These are phyloP conservation scores for Andricus quercusramuli DNA, from an alignment of 2,888 invertebrate genomes.

Conservation along the genomic window DNA sequence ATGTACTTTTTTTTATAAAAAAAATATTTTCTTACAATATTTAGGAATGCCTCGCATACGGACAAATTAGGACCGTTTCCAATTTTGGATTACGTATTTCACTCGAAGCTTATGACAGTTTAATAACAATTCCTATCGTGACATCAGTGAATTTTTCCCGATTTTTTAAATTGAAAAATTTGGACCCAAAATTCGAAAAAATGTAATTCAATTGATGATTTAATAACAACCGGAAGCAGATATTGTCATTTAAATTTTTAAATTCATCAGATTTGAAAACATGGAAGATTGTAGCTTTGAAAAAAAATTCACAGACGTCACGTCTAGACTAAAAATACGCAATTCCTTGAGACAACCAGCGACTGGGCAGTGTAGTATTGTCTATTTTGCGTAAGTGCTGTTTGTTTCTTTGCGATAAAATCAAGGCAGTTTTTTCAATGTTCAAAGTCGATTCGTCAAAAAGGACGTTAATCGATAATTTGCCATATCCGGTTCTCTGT, in stretches of 20 bases:
- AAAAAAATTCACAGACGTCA: neutral
- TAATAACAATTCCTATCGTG: neutral
- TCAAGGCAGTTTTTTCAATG: conserved; percentile 24
- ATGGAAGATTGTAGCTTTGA: neutral
- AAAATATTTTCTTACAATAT: neutral
- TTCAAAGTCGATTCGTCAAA: conserved; percentile 11
- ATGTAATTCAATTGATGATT: no score
- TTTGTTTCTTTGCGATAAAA: conserved; percentile 25
- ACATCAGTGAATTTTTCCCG: neutral
- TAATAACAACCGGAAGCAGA: neutral
- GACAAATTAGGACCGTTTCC: neutral
- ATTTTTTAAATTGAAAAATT: neutral
- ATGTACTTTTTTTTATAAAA: conserved; percentile 4
- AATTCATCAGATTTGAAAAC: neutral
- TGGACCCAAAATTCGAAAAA: no score
- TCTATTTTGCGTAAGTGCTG: conserved; percentile 20
- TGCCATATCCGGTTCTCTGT: neutral
- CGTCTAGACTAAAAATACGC: conserved; percentile 21
- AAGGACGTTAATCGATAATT: neutral
- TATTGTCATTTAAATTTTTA: neutral
- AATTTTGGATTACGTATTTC: neutral
- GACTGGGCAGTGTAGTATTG: conserved; percentile 5
- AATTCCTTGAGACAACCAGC: neutral
- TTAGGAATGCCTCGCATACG: neutral
- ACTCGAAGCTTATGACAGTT: conserved; percentile 5